phyloP scores from a whole-genome alignment of 30 jellyfish, hydroid and myxozoan genomes.

The Clytia hemisphaerica region DNA sequence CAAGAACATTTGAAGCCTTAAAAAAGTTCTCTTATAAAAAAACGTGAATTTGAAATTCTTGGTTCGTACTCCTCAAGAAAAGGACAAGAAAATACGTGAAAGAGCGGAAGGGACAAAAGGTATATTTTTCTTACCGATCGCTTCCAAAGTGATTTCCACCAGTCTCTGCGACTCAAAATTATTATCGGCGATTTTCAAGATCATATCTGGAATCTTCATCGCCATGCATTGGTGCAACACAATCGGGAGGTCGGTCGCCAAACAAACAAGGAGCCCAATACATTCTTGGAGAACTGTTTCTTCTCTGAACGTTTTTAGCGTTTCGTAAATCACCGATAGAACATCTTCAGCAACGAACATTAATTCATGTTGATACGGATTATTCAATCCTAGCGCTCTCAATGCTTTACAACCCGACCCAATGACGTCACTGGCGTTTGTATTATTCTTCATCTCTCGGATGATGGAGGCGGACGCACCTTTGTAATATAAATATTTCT shows the following conservation, averaged over 20 bases:
- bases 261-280: conserved; percentile 66
- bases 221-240: conserved; percentile 65
- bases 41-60: no score
- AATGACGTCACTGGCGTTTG: conserved; percentile 37
- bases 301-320: conserved; percentile 25
- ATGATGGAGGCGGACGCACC: conserved; percentile 66
- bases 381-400: conserved; percentile 64
- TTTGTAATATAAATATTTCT: conserved; percentile 59
- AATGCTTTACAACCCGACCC: conserved; percentile 89
- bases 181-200: conserved; percentile 34
- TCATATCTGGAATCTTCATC: conserved; percentile 43
- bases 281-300: conserved; percentile 56
- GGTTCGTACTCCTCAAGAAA: no score
- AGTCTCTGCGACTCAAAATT: conserved; percentile 25
- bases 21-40: no score
- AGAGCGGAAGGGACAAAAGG: background rate
- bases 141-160: conserved; percentile 64
- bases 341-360: conserved; percentile 44
- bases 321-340: conserved; percentile 37
- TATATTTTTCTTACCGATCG: conserved; percentile 47
- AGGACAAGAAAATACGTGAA: background rate
- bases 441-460: conserved; percentile 41
- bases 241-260: conserved; percentile 73
- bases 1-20: no score
- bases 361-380: conserved; percentile 62